phyloP scores from a whole-genome alignment of 1,140 invertebrate species.

The Drosophila pachea region DNA sequence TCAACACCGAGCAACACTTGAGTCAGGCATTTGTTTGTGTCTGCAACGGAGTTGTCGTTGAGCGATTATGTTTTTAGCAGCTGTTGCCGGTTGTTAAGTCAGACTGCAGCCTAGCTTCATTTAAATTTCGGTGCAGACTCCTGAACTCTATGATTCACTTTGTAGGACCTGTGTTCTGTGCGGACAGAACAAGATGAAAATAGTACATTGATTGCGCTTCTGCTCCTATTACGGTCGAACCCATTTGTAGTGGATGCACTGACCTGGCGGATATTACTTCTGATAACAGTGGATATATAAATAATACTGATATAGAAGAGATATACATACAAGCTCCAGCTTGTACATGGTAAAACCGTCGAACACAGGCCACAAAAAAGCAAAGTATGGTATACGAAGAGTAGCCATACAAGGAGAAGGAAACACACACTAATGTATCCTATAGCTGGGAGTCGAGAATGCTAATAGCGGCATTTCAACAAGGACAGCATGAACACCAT shows the following conservation, averaged over 20 bases:
- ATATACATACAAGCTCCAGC: too few species aligned
- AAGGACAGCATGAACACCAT: conserved; percentile 27
- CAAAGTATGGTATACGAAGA: not conserved
- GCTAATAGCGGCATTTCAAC: conserved; percentile 56
- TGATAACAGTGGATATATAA: too few species aligned
- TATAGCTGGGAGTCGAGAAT: conserved; percentile 12
- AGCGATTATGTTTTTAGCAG: conserved; percentile 53
- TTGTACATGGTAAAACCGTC: too few species aligned
- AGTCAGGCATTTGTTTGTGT: conserved; percentile 48
- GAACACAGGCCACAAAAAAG: too few species aligned
- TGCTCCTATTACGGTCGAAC: not conserved
- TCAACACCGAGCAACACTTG: conserved; percentile 31
- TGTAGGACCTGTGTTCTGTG: too few species aligned
- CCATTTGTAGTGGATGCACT: too few species aligned
- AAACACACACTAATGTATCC: conserved; percentile 1
- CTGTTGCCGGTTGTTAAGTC: conserved; percentile 31
- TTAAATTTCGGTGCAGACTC: conserved; percentile 13
- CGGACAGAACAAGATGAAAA: too few species aligned
- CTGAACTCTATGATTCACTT: not conserved
- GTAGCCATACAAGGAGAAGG: not conserved
- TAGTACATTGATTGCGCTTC: not conserved
- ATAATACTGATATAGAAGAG: too few species aligned
- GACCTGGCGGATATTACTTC: too few species aligned
- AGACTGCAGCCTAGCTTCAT: conserved; percentile 1
- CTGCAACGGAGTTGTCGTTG: conserved; percentile 36